Percentiles rank a stretch among this genome's conserved stretches.
These are phyloP conservation scores for Elysia chlorotica DNA, from an alignment of 1,140 invertebrate species.

Conservation along the genomic window DNA sequence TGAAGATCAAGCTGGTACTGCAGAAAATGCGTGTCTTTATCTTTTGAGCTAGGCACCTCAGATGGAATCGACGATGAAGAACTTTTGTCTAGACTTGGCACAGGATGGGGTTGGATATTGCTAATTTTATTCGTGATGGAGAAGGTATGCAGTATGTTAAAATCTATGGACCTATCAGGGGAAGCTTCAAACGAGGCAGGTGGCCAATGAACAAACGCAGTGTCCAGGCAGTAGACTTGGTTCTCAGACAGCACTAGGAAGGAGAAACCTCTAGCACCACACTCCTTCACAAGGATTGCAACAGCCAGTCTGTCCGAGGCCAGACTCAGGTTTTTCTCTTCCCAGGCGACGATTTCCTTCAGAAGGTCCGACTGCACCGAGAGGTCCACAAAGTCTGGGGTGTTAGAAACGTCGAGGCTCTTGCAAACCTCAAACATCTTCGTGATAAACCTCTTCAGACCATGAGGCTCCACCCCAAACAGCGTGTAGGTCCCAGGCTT, in stretches of 20 bases:
- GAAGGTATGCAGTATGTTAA: conserved; percentile 41
- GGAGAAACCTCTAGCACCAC: conserved; percentile 7
- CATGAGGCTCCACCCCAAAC: conserved; percentile 38
- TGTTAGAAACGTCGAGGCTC: conserved; percentile 8
- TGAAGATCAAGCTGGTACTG: conserved; percentile 1
- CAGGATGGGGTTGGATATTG: conserved; percentile 43
- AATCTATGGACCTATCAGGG: conserved; percentile 31
- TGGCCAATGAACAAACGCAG: conserved; percentile 44
- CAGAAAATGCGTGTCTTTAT: background rate
- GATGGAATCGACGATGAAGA: background rate
- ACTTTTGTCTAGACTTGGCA: no score
- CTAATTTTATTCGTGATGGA: conserved; percentile 50
- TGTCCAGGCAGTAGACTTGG: conserved; percentile 43
- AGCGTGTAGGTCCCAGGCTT: conserved; percentile 51
- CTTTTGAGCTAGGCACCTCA: background rate
- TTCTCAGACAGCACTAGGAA: conserved; percentile 50
- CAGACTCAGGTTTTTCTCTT: conserved; percentile 37
- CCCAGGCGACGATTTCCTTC: conserved; percentile 36
- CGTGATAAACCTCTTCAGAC: conserved; percentile 44
- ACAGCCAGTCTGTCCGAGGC: conserved; percentile 44
- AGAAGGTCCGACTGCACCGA: conserved; percentile 41
- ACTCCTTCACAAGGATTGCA: conserved; percentile 28
- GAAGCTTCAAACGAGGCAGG: conserved; percentile 40
- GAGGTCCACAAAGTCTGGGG: conserved; percentile 38
- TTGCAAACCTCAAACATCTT: conserved; percentile 16